Conservation (phyloP, 2,888 invertebrate genomes). For the Philhelius pedissequus region DNA sequence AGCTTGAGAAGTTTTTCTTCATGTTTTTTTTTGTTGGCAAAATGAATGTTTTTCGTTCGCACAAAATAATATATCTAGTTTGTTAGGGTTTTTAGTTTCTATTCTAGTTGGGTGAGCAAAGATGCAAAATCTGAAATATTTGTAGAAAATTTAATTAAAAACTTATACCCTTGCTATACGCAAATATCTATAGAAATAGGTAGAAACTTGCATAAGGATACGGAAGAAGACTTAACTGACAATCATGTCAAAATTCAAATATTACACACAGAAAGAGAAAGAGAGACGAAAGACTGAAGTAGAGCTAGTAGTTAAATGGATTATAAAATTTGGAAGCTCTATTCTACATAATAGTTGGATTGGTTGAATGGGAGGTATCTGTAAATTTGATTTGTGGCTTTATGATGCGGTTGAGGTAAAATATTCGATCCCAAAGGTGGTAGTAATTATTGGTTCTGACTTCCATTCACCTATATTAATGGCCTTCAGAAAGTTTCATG, state of each 20-base stretch:
- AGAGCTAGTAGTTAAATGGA: neutral
- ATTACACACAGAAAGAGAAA: neutral
- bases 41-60: neutral
- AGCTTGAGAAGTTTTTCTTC: slow-evolving; percentile 9
- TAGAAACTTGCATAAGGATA: neutral
- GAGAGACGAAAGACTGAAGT: neutral
- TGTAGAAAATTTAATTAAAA: slow-evolving; percentile 54
- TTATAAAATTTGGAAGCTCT: slow-evolving; percentile 6
- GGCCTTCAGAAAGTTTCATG: neutral
- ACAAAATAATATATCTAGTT: neutral
- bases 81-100: neutral
- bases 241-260: slow-evolving; percentile 1
- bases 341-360: neutral
- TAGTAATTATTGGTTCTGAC: slow-evolving; percentile 22
- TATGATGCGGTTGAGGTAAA: slow-evolving; percentile 2
- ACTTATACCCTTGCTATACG: neutral
- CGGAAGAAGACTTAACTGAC: neutral
- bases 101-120: neutral
- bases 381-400: slow-evolving; percentile 46
- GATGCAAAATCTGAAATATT: slow-evolving; percentile 39
- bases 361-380: neutral
- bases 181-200: neutral
- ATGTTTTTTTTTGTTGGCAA: neutral
- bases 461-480: neutral
- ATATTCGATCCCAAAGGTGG: slow-evolving; percentile 16